Conservation (phyloP, 2,797 vertebrate species). For the Hemibagrus guttatus region DNA sequence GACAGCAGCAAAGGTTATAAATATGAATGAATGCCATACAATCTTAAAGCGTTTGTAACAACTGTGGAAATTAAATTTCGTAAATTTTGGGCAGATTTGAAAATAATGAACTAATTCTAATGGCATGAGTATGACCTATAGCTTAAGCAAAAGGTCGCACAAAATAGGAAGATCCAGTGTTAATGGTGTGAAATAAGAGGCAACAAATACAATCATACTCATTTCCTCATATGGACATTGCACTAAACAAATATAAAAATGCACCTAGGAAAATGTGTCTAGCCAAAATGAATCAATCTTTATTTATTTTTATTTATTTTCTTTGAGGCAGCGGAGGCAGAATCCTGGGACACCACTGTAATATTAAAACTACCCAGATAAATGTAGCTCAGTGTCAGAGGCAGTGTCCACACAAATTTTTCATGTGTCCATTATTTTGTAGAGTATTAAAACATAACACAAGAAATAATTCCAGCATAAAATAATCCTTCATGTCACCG, state of each 20-base stretch:
- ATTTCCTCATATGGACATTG: neutral
- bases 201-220: neutral
- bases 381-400: neutral
- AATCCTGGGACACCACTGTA: neutral
- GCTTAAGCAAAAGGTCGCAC: neutral
- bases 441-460: neutral
- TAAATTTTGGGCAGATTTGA: neutral
- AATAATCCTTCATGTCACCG: slow-evolving; percentile 52
- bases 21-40: neutral
- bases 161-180: neutral
- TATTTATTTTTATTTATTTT: no score
- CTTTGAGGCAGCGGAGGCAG: no score
- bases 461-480: slow-evolving; percentile 36
- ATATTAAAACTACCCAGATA: slow-evolving; percentile 2
- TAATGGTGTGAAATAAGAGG: neutral
- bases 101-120: neutral
- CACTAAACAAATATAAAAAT: neutral
- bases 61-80: neutral
- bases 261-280: no score
- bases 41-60: neutral
- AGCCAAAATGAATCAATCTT: no score
- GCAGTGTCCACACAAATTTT: neutral
- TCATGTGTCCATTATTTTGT: neutral
- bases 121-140: neutral
- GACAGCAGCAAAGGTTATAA: slow-evolving; percentile 18